Base-by-base conservation (phyloP, 1,140 invertebrate genomes). In the Glomeris maerens region DNA sequence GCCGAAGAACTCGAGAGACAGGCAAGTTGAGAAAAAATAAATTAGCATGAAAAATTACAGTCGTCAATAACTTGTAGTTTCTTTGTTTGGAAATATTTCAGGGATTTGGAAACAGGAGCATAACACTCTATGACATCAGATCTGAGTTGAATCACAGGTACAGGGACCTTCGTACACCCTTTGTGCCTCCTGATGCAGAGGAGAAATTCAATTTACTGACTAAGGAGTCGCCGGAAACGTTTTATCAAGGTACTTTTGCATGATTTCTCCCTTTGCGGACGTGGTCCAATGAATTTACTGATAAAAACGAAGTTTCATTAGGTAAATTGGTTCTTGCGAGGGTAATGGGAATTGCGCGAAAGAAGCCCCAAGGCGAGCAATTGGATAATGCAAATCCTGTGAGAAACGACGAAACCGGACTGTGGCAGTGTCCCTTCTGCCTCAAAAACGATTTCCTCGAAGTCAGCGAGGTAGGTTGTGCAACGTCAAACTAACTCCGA, bases 391-490 rank as follows among this genome's bases (percentile, higher is more conserved):
- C 91, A 0, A 93, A 95, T 73, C 93, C 93, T 1, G 83, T 93
- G 17, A 75, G 89, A 55, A 89, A 93, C 60, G 88, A 93, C 50
- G 89, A 94, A 60, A 91, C 86, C 27, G 85, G 87, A 2, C 70
- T 93, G 3, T 98, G 92, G 91, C 86, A 92, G 62, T 98, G 95
- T 72, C 92, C 92, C 0, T 96, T 96, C 64, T 99, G 95, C 72
- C 69, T 85, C 53, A 93, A 92, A 61, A 92, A 90, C 66, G 85
- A 94, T 64, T 95, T 97, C 60, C 83, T 86, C 0, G 92, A 97
- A 63, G 70, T 97, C 1, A 89, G 86, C 29, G 91, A 98, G 68
- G 87, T 76, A 58, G 61, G 58, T 55, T 27, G 5, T 21, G 20
- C 10, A 42, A 42, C 10, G 40, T 4, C 4, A 5, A 10, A 10